These are phyloP conservation scores for Prietella phreatophila DNA, from an alignment of 2,113 vertebrate species.

Conservation along the genomic window DNA sequence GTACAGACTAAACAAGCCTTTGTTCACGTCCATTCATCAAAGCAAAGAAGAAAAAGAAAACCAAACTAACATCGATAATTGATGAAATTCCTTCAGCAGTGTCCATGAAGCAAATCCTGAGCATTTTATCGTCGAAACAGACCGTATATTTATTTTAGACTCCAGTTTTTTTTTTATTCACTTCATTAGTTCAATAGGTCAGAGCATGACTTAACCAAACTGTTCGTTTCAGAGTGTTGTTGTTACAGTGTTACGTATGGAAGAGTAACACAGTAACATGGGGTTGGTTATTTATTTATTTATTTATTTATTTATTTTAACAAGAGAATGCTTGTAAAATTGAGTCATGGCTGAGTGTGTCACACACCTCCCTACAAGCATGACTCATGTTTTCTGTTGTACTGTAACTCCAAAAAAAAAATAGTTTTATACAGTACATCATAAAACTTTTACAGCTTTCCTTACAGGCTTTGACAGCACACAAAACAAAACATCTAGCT, in stretches of 20 bases:
- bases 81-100: conserved; percentile 31
- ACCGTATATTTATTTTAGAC: neutral
- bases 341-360: neutral
- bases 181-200: neutral
- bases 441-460: conserved; percentile 54
- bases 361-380: neutral
- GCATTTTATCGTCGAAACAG: neutral
- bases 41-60: neutral
- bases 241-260: neutral
- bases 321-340: conserved; percentile 6
- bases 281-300: neutral
- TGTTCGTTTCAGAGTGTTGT: neutral
- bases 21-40: conserved; percentile 51
- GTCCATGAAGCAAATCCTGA: neutral
- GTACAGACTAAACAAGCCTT: conserved; percentile 70
- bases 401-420: neutral
- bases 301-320: neutral
- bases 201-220: neutral
- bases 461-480: conserved; percentile 5
- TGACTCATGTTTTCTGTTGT: neutral
- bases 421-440: neutral
- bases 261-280: neutral
- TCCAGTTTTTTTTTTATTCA: neutral
- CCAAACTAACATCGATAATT: conserved; percentile 48
- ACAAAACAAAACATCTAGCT: neutral